Evolutionary conservation across 2,797 vertebrate species (phyloP).

Genomic region (Neostethus bicornis): DNA sequence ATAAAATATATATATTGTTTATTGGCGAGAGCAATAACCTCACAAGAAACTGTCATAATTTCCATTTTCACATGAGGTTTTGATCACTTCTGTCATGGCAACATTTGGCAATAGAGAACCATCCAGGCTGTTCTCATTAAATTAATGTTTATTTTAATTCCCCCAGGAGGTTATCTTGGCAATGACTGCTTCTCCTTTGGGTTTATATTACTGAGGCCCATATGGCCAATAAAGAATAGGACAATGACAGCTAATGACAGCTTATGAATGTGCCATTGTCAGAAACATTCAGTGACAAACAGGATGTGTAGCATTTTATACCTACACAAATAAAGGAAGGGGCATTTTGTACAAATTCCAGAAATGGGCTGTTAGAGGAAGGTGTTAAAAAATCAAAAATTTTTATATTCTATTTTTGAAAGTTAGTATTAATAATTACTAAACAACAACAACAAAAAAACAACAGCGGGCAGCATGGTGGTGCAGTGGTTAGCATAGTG

Average conservation of each 20-base stretch:
- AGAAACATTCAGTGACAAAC: conserved; percentile 1
- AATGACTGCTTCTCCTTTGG: not conserved
- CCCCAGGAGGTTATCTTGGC: conserved; percentile 2
- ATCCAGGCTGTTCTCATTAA: not conserved
- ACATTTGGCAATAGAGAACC: conserved; percentile 5
- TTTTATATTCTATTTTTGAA: not conserved
- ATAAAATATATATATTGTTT: not conserved
- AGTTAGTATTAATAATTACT: not conserved
- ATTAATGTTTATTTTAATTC: conserved; percentile 1
- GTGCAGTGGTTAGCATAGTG: no score
- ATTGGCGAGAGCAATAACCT: not conserved
- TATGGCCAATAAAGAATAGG: conserved; percentile 8
- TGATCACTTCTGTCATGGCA: not conserved
- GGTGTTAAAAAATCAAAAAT: not conserved
- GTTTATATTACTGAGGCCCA: conserved; percentile 4
- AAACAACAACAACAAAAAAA: not conserved
- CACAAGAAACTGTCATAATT: not conserved
- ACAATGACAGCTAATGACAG: not conserved
- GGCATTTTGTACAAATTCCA: not conserved
- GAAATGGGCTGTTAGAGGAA: not conserved
- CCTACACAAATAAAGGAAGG: not conserved
- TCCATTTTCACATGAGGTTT: conserved; percentile 8
- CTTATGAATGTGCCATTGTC: conserved; percentile 7
- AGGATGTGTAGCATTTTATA: conserved; percentile 11
- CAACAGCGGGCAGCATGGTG: no score